A percentile compares a stretch with the other conserved stretches of the same genome.
Evolutionary conservation across 2,888 invertebrate species (phyloP).

Genomic region (Apamea sordens): DNA sequence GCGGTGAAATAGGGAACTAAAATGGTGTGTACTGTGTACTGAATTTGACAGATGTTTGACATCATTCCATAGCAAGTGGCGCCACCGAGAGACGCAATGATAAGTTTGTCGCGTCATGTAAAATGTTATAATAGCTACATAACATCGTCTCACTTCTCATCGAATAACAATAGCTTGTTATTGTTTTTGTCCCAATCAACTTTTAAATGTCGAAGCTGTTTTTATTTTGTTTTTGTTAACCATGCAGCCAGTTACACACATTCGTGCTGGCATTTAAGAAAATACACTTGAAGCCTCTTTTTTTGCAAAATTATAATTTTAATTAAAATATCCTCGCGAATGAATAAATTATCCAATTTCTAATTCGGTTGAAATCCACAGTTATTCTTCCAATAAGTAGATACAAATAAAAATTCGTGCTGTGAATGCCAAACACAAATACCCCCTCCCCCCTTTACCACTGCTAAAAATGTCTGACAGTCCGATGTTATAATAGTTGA

Average conservation of each 20-base stretch:
- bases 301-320: neutral
- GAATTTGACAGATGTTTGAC: constrained; percentile 13
- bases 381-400: neutral
- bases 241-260: neutral
- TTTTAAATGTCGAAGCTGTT: constrained; percentile 34
- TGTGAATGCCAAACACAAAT: neutral
- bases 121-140: constrained; percentile 3
- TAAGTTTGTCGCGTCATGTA: constrained; percentile 3
- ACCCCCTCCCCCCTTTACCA: no score
- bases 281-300: constrained; percentile 7
- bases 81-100: neutral
- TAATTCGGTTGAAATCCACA: neutral
- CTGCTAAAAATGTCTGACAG: constrained; percentile 22
- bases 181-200: constrained; percentile 14
- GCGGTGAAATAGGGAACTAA: constrained; percentile 27
- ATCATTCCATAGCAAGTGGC: neutral
- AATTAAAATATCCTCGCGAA: neutral
- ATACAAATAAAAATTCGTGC: constrained; percentile 2
- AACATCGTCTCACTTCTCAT: constrained; percentile 22
- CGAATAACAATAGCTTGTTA: constrained; percentile 3
- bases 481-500: constrained; percentile 8
- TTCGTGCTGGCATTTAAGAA: constrained; percentile 17
- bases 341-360: neutral
- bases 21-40: neutral
- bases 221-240: constrained; percentile 12